Evolutionary conservation across 2,888 invertebrate species (phyloP).

Genomic region (Caenorhabditis sp.): DNA sequence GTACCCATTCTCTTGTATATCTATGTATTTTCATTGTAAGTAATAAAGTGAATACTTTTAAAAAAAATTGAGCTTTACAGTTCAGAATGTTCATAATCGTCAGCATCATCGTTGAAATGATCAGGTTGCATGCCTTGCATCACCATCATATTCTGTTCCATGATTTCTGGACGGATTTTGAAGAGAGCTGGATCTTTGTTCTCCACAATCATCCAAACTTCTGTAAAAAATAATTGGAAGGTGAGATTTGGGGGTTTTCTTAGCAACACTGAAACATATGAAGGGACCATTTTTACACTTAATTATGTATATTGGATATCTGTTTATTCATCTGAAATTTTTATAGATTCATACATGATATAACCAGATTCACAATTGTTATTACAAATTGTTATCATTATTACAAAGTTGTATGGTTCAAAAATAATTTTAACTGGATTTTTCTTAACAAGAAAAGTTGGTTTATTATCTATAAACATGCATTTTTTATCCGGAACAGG

Average conservation of each 20-base stretch:
- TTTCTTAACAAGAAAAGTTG: too few relatives aligned
- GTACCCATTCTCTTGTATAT: background rate
- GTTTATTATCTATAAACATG: too few relatives aligned
- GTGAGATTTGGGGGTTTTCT: background rate
- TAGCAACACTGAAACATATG: background rate
- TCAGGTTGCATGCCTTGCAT: constrained; percentile 20
- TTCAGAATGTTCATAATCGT: background rate
- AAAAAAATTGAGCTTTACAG: background rate
- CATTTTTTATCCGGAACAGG: too few relatives aligned
- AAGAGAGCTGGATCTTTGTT: constrained; percentile 21
- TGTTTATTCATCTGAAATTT: too few relatives aligned
- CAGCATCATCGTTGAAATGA: background rate
- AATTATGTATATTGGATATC: too few relatives aligned
- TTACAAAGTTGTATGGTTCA: too few relatives aligned
- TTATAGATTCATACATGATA: too few relatives aligned
- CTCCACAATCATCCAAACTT: constrained; percentile 34
- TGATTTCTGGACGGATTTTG: constrained; percentile 19
- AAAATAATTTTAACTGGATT: too few relatives aligned
- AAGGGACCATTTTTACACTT: too few relatives aligned
- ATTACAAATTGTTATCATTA: too few relatives aligned
- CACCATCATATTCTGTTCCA: constrained; percentile 27
- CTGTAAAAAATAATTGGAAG: constrained; percentile 12
- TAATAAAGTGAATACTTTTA: constrained; percentile 2
- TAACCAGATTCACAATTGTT: too few relatives aligned
- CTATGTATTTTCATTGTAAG: background rate